phyloP scores from a whole-genome alignment of 2,888 invertebrate species.

The Drosophila meridionalis region DNA sequence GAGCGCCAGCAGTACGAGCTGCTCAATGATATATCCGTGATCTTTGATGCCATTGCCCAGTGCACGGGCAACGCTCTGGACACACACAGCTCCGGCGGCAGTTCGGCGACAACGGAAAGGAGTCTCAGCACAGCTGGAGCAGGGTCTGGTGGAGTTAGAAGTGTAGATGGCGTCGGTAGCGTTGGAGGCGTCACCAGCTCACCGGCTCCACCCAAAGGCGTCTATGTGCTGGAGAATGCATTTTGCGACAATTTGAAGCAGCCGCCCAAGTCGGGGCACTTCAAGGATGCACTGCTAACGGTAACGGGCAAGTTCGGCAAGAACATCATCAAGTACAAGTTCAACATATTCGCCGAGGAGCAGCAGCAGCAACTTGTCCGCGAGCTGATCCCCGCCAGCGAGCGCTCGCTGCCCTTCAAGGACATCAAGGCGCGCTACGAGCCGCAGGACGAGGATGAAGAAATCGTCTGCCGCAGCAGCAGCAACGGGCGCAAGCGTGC shows the following conservation, averaged over 20 bases:
- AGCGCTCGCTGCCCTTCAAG: conserved; percentile 83
- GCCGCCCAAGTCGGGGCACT: conserved; percentile 77
- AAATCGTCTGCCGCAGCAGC: conserved; percentile 80
- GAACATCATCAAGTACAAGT: conserved; percentile 85
- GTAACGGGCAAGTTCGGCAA: conserved; percentile 85
- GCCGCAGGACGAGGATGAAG: conserved; percentile 74
- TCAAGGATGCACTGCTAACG: conserved; percentile 84
- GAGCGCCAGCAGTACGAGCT: conserved; percentile 83
- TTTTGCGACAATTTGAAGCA: conserved; percentile 84
- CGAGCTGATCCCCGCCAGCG: conserved; percentile 83
- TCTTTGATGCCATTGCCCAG: conserved; percentile 84
- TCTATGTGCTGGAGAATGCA: conserved; percentile 84
- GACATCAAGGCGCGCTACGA: conserved; percentile 83
- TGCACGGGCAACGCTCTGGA: conserved; percentile 79
- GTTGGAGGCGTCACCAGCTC: conserved; percentile 22
- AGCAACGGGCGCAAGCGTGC: conserved; percentile 17
- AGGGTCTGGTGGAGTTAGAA: neutral
- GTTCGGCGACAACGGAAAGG: conserved; percentile 80
- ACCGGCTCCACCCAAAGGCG: conserved; percentile 62
- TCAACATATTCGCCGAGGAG: conserved; percentile 85
- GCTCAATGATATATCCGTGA: conserved; percentile 84
- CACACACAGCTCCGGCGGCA: conserved; percentile 84
- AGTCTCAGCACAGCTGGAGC: conserved; percentile 56
- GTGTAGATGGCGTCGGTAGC: conserved; percentile 28
- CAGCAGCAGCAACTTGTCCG: conserved; percentile 82